Conservation (phyloP, 2,797 vertebrate species). For the Acanthurus lineatus region DNA sequence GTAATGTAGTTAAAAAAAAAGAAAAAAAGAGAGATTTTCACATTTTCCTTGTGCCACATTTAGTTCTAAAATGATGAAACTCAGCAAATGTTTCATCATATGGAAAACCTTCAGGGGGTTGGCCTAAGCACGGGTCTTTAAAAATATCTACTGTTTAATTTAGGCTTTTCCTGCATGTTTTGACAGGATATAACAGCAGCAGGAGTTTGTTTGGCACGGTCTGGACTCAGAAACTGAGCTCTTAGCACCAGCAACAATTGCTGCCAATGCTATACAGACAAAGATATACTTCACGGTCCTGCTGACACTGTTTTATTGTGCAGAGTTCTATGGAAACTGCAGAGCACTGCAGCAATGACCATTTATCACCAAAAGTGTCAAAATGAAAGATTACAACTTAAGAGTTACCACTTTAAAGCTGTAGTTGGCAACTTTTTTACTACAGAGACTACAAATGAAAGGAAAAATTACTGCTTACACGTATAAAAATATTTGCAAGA, state of each 20-base stretch:
- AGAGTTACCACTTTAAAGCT: slow-evolving; percentile 34
- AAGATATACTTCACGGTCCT: slow-evolving; percentile 59
- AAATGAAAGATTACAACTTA: slow-evolving; percentile 49
- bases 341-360: slow-evolving; percentile 49
- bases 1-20: background rate
- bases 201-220: slow-evolving; percentile 23
- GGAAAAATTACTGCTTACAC: slow-evolving; percentile 12
- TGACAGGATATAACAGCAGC: slow-evolving; percentile 19
- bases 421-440: slow-evolving; percentile 31
- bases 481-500: slow-evolving; percentile 17
- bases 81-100: background rate
- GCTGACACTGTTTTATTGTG: slow-evolving; percentile 64
- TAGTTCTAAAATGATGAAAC: background rate
- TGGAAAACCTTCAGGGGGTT: background rate
- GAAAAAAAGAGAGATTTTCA: background rate
- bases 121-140: background rate
- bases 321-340: slow-evolving; percentile 52
- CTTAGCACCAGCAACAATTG: slow-evolving; percentile 26
- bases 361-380: slow-evolving; percentile 53
- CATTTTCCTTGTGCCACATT: background rate
- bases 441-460: slow-evolving; percentile 3
- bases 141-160: background rate
- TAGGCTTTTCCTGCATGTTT: background rate
- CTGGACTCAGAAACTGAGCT: slow-evolving; percentile 24
- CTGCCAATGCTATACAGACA: slow-evolving; percentile 43